These are phyloP conservation scores for Pelobates fuscus DNA, from an alignment of 2,113 vertebrate genomes.

Conservation along the genomic window DNA sequence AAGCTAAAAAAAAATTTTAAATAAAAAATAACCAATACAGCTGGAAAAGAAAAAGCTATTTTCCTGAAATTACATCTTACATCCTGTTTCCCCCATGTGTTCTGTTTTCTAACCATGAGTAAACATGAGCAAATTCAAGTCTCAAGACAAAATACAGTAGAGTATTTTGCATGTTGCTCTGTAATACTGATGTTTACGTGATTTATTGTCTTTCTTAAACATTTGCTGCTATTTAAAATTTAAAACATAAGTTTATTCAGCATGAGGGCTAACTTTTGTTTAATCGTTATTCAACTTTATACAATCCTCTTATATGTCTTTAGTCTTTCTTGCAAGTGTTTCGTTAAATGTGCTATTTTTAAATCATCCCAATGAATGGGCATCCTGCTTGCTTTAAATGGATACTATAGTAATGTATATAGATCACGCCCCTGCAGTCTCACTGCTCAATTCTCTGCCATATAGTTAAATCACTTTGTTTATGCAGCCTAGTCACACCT, in stretches of 20 bases:
- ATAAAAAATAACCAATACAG: conserved; percentile 58
- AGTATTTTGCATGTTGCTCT: not conserved
- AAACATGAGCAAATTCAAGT: not conserved
- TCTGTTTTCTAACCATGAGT: conserved; percentile 2
- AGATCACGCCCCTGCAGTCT: too few species aligned
- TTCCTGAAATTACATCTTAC: conserved; percentile 50
- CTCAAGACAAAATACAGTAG: not conserved
- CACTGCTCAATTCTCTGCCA: too few species aligned
- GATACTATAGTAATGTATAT: too few species aligned
- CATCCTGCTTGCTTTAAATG: too few species aligned
- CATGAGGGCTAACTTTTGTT: too few species aligned
- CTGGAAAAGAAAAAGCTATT: conserved; percentile 54
- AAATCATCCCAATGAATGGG: too few species aligned
- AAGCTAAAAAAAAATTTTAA: conserved; percentile 55
- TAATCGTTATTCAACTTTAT: too few species aligned
- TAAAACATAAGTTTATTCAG: conserved; percentile 2
- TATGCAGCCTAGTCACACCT: too few species aligned
- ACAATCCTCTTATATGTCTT: too few species aligned
- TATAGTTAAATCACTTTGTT: too few species aligned
- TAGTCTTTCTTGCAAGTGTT: too few species aligned
- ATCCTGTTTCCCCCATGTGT: conserved; percentile 30
- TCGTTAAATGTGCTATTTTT: too few species aligned
- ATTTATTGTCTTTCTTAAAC: not conserved
- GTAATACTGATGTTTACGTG: not conserved
- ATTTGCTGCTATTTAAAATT: not conserved